Evolutionary conservation across 2,888 invertebrate genomes (phyloP).

Genomic region (Falcaria lacertinaria): DNA sequence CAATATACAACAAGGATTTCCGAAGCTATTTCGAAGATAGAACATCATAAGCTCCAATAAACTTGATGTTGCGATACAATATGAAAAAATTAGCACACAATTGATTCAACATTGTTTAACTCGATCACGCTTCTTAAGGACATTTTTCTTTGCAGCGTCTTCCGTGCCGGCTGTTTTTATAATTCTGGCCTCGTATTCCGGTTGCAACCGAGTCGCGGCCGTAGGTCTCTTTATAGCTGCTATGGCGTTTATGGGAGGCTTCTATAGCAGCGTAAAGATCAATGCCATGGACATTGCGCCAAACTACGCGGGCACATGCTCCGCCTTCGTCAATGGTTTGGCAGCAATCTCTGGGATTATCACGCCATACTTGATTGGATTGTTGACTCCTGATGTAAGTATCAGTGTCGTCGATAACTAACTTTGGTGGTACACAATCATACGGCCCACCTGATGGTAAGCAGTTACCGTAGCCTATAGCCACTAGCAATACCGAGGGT

Average conservation of each 20-base stretch:
- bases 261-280: constrained; percentile 84
- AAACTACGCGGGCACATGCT: constrained; percentile 82
- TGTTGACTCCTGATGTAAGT: constrained; percentile 81
- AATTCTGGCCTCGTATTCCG: constrained; percentile 81
- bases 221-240: constrained; percentile 80
- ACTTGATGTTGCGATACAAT: constrained; percentile 9
- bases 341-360: constrained; percentile 82
- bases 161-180: constrained; percentile 81
- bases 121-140: constrained; percentile 30
- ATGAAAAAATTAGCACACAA: constrained; percentile 14
- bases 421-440: no score
- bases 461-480: no score
- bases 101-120: constrained; percentile 15
- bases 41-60: background rate
- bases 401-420: no score
- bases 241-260: constrained; percentile 84
- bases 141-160: constrained; percentile 70
- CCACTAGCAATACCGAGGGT: no score
- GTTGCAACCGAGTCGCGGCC: constrained; percentile 70
- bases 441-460: no score
- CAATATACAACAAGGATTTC: no score
- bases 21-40: background rate
- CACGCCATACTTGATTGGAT: constrained; percentile 80
- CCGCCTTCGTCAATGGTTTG: constrained; percentile 82
- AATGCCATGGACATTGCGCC: constrained; percentile 83